These are phyloP conservation scores for Sphaeridia pumilis DNA, from an alignment of 2,888 invertebrate genomes.

Conservation along the genomic window DNA sequence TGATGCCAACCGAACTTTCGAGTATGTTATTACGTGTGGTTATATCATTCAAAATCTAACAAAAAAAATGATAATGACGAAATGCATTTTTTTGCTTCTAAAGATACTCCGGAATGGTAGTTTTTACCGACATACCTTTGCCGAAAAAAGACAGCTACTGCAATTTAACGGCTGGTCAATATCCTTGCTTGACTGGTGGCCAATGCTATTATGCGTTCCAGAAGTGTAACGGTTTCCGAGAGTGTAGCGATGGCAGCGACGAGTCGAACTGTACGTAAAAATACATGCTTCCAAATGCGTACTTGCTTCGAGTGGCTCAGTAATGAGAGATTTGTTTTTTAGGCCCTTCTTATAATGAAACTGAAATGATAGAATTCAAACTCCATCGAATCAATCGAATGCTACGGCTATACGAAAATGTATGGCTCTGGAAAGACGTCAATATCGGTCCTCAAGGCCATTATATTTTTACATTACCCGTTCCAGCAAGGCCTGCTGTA, in stretches of 20 bases:
- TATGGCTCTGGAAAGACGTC: constrained; percentile 90
- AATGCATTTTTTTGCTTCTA: constrained; percentile 18
- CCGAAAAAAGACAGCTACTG: constrained; percentile 56
- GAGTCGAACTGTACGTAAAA: constrained; percentile 57
- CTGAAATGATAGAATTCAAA: constrained; percentile 60
- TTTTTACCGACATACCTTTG: constrained; percentile 78
- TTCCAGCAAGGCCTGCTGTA: constrained; percentile 70
- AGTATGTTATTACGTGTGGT: constrained; percentile 43
- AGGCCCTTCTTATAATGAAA: constrained; percentile 53
- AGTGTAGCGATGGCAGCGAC: constrained; percentile 77
- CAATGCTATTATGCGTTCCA: constrained; percentile 63
- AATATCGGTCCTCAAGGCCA: constrained; percentile 86
- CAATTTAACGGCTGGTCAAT: constrained; percentile 58
- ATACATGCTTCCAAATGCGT: neutral
- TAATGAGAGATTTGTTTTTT: constrained; percentile 13
- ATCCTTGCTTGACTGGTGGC: constrained; percentile 64
- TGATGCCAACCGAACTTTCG: constrained; percentile 87
- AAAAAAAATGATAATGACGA: neutral
- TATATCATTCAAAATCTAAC: neutral
- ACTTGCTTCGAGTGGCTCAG: neutral
- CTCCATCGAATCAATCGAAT: constrained; percentile 77
- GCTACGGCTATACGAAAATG: constrained; percentile 82
- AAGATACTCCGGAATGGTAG: constrained; percentile 62
- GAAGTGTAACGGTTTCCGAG: constrained; percentile 60
- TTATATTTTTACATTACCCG: constrained; percentile 70